Evolutionary conservation across 2,113 vertebrate species (phyloP).

Genomic region (Hippocampus barbouri): DNA sequence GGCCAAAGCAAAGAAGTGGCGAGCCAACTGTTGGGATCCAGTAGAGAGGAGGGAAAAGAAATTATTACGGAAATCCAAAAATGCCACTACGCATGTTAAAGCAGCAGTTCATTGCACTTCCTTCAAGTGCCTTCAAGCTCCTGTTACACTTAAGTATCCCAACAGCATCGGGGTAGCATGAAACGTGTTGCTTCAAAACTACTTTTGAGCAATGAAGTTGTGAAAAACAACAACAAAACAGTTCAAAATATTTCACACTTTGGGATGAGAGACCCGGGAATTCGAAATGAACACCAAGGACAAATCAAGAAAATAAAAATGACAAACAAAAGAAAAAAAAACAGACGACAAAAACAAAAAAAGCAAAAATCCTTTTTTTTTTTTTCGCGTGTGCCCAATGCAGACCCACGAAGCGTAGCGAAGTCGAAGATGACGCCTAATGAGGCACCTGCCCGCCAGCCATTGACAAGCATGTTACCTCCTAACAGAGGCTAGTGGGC

Average conservation of each 20-base stretch:
- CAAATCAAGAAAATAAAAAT: background rate
- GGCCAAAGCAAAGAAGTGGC: conserved; percentile 59
- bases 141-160: background rate
- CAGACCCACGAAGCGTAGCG: conserved; percentile 10
- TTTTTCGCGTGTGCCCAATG: background rate
- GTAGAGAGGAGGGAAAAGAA: conserved; percentile 23
- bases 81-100: conserved; percentile 27
- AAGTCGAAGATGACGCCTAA: conserved; percentile 65
- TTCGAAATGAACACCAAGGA: background rate
- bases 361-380: background rate
- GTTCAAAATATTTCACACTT: too few species aligned
- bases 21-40: conserved; percentile 56
- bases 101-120: conserved; percentile 18
- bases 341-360: background rate
- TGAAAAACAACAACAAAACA: too few species aligned
- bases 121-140: conserved; percentile 1
- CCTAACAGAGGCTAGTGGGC: conserved; percentile 78
- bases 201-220: too few species aligned
- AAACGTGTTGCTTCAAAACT: background rate
- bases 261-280: too few species aligned
- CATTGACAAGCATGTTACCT: conserved; percentile 77
- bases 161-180: too few species aligned
- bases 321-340: background rate
- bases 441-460: conserved; percentile 72
- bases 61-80: conserved; percentile 34